Evolutionary conservation across 2,113 vertebrate species (phyloP).

Genomic region (Narcine bancroftii): DNA sequence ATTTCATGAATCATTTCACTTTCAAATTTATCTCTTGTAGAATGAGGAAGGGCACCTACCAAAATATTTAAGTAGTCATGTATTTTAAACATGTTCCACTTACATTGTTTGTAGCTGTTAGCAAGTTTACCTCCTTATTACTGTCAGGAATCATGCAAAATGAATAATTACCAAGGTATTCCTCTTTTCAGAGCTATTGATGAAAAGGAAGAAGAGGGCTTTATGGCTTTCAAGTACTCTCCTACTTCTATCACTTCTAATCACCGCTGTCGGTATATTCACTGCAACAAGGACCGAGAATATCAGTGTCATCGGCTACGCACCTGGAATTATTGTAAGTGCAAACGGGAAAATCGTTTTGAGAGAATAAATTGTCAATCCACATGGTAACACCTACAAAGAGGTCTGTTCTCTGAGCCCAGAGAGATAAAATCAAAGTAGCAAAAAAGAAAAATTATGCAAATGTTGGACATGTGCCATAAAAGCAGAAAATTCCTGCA

Average conservation of each 20-base stretch:
- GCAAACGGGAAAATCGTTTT: not conserved
- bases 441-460: no score
- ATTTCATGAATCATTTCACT: not conserved
- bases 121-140: not conserved
- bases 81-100: not conserved
- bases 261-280: conserved; percentile 53
- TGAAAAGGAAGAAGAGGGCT: conserved; percentile 45
- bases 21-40: not conserved
- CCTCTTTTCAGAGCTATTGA: conserved; percentile 41
- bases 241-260: conserved; percentile 53
- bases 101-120: not conserved
- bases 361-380: not conserved
- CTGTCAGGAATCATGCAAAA: not conserved
- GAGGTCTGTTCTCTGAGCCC: not conserved
- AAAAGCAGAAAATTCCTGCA: no score
- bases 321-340: conserved; percentile 56
- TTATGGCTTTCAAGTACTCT: conserved; percentile 50
- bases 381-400: not conserved
- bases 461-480: no score
- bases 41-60: not conserved
- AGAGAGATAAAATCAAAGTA: not conserved
- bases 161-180: not conserved
- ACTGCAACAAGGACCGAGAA: conserved; percentile 52
- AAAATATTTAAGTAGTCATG: not conserved
- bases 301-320: conserved; percentile 52